Percentiles rank a stretch among this genome's conserved stretches.
Evolutionary conservation across 92 coral and sea anemone genomes (phyloP).

Genomic region (Actinernus sp.): DNA sequence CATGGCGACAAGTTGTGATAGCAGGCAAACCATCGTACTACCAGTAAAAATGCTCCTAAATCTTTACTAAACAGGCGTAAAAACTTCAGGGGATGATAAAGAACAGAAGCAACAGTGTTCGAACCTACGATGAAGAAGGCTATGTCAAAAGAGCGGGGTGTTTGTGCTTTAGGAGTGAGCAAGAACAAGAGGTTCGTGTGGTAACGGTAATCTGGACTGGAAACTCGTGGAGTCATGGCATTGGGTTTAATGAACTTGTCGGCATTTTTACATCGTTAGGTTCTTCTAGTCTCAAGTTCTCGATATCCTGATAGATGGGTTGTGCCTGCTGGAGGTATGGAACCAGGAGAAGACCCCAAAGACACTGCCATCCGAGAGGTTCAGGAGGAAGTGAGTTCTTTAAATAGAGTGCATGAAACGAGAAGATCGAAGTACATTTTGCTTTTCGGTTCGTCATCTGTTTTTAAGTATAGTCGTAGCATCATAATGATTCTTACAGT

Average conservation of each 20-base stretch:
- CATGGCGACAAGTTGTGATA: constrained; percentile 77
- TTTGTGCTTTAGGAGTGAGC: constrained; percentile 88
- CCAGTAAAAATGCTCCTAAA: not conserved
- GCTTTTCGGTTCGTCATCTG: too few species aligned
- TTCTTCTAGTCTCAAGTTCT: constrained; percentile 89
- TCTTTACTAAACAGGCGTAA: not conserved
- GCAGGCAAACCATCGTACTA: not conserved
- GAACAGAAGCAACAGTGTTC: constrained; percentile 60
- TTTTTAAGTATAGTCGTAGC: too few species aligned
- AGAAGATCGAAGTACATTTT: too few species aligned
- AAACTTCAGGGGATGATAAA: constrained; percentile 76
- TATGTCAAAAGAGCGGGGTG: constrained; percentile 94
- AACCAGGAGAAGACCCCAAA: constrained; percentile 90
- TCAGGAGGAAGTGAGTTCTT: constrained; percentile 92
- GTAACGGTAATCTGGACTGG: too few species aligned
- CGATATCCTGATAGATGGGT: constrained; percentile 95
- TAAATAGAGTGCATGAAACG: too few species aligned
- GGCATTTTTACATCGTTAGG: constrained; percentile 44
- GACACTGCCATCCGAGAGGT: constrained; percentile 98
- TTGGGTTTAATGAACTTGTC: too few species aligned
- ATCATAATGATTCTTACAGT: too few species aligned
- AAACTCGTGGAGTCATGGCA: too few species aligned
- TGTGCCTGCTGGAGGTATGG: constrained; percentile 98
- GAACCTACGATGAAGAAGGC: constrained; percentile 95
- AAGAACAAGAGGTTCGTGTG: constrained; percentile 89